Base-by-base conservation (phyloP, 2,888 invertebrate species). In the Embidobia sp. region DNA sequence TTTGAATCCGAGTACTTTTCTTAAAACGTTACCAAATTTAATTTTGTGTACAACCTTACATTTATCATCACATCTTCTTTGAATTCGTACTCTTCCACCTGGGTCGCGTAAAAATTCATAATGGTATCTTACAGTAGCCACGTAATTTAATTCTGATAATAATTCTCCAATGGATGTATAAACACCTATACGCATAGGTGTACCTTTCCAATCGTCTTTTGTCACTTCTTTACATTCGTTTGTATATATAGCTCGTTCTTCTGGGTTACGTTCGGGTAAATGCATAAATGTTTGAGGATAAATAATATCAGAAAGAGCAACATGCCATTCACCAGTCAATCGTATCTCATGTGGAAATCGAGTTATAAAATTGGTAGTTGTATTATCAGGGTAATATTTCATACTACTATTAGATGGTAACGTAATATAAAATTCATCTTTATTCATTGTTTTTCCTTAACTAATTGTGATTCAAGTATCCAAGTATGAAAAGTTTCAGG, bases 361-460 rank as follows among this genome's bases (percentile, higher is more conserved):
- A 10, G 42, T 44, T 22, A 11, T 22, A 44, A 44, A 44, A 22
- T 22, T 10, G 11, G 57, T 42, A 10, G 42, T 57, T 11, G n/a
- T 57, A 42, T 57, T 57, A 8, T 57, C 7, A 19, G 42, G 57
- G 19, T 29, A 57, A 31, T n/a, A 57, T 18, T 57, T 44, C 42
- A 57, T 57, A 19, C 18, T 18, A 57, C 42, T 44, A 11, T 57
- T 57, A 19, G 11, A 18, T 11, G 57, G 31, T 27, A 57, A 11
- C 5, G 42, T 57, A 8, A 57, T 57, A 13, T 57, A 57, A 57
- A 57, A 42, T 11, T 57, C 29, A 8, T 22, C 22, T 19, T 31
- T 57, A 31, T 51, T 13, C 42, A 40, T 55, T 19, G 33, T 51
- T 1, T 11, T 33, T 13, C 7, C 18, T 53, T 53, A 26, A 27